These are phyloP conservation scores for Drosophila colorata DNA, from an alignment of 2,888 invertebrate genomes.

Conservation along the genomic window DNA sequence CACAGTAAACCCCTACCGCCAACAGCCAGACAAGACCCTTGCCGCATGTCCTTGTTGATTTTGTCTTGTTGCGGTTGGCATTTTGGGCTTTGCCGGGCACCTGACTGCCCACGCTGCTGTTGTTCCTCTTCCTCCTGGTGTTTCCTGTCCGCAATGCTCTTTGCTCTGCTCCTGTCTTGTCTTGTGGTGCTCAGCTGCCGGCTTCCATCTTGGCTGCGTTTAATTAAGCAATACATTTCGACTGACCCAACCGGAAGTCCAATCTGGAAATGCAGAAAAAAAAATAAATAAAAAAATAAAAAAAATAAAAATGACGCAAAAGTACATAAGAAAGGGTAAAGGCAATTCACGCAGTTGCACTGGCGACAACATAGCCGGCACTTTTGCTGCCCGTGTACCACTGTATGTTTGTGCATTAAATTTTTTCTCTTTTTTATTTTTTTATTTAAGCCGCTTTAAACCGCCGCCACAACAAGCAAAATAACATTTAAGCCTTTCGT, in stretches of 20 bases:
- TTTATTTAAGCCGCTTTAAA: conserved; percentile 74
- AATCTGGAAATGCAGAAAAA: conserved; percentile 27
- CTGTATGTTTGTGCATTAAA: conserved; percentile 42
- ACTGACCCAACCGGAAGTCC: conserved; percentile 37
- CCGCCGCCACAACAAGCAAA: conserved; percentile 77
- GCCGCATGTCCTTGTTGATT: conserved; percentile 56
- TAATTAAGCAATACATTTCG: conserved; percentile 64
- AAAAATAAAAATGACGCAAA: conserved; percentile 11
- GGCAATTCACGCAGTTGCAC: conserved; percentile 17
- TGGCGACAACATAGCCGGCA: neutral
- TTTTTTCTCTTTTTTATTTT: conserved; percentile 24
- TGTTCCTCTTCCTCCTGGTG: conserved; percentile 6
- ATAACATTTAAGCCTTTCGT: conserved; percentile 81
- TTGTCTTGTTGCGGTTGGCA: conserved; percentile 64
- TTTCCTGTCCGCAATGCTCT: conserved; percentile 24
- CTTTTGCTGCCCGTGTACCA: conserved; percentile 8
- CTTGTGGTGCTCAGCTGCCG: conserved; percentile 44
- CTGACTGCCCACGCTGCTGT: neutral
- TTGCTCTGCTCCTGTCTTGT: conserved; percentile 51
- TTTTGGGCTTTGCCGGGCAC: conserved; percentile 41
- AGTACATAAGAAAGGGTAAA: conserved; percentile 19
- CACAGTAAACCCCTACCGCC: conserved; percentile 10
- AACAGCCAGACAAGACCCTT: conserved; percentile 28
- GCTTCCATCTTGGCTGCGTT: conserved; percentile 35
- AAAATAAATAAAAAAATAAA: conserved; percentile 16